phyloP scores from a whole-genome alignment of 2,888 invertebrate species.

The Rhamnusium bicolor region DNA sequence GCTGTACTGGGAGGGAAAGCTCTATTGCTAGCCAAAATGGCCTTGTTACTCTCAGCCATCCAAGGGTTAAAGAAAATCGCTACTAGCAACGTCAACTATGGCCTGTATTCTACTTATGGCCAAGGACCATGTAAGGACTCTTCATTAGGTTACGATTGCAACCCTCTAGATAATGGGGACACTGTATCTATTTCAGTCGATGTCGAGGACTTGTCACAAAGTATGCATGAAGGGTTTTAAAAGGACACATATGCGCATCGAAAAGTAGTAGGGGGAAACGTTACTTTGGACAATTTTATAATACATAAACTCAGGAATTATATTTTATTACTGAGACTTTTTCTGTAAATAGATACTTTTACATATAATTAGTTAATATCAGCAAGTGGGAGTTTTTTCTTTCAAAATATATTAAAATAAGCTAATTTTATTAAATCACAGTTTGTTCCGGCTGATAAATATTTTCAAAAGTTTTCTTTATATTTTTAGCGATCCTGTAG shows the following conservation, averaged over 20 bases:
- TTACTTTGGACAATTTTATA: too few species aligned
- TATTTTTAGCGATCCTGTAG: too few species aligned
- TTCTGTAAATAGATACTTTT: too few species aligned
- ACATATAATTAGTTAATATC: too few species aligned
- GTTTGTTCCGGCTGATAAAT: too few species aligned
- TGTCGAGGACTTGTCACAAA: conserved; percentile 40
- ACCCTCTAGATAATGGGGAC: conserved; percentile 18
- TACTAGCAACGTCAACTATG: conserved; percentile 83
- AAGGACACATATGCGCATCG: too few species aligned
- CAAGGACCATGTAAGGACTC: conserved; percentile 57
- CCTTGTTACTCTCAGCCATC: conserved; percentile 84
- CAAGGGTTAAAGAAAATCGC: conserved; percentile 87
- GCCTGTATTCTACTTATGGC: conserved; percentile 77
- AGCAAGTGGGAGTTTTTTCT: too few species aligned
- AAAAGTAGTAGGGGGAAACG: background rate
- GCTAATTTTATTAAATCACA: too few species aligned
- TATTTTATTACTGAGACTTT: too few species aligned
- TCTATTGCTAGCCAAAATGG: conserved; percentile 85
- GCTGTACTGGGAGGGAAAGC: conserved; percentile 89
- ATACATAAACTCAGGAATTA: too few species aligned
- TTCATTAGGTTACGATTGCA: conserved; percentile 13
- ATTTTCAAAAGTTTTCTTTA: too few species aligned
- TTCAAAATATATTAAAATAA: too few species aligned
- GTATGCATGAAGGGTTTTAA: background rate
- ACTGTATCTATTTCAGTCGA: conserved; percentile 43